Conservation (phyloP, 1,140 invertebrate genomes). For the Drosophila yakuba region DNA sequence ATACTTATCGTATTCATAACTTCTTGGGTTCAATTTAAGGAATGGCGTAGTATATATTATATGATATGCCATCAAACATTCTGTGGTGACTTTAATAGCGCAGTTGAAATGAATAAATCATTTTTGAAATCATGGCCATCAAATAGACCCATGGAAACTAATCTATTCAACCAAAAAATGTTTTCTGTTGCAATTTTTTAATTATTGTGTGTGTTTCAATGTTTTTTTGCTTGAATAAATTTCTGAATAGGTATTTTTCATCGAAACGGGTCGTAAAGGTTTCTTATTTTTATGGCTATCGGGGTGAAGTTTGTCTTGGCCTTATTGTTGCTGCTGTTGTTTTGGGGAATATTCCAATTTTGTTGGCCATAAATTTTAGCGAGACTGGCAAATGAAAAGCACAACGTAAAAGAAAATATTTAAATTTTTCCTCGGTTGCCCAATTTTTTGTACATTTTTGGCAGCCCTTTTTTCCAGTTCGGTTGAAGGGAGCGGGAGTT, state of each 20-base stretch:
- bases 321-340: constrained; percentile 42
- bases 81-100: too few species aligned
- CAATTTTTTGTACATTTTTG: constrained; percentile 13
- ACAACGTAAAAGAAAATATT: constrained; percentile 63
- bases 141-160: too few species aligned
- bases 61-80: too few species aligned
- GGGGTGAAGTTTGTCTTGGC: constrained; percentile 27
- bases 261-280: not conserved
- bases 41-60: too few species aligned
- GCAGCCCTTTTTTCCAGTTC: constrained; percentile 51
- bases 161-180: not conserved
- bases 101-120: too few species aligned
- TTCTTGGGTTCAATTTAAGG: not conserved
- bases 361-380: constrained; percentile 73
- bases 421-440: constrained; percentile 65
- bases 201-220: not conserved
- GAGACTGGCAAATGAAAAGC: constrained; percentile 63
- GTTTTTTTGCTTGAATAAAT: not conserved
- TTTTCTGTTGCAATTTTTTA: not conserved
- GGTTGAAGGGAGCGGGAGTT: constrained; percentile 22
- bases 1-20: not conserved
- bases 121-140: too few species aligned
- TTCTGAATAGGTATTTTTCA: not conserved
- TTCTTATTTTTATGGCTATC: constrained; percentile 43
- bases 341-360: constrained; percentile 60